Evolutionary conservation across 2,797 vertebrate species (phyloP).

Genomic region (Serranus cabrilla): DNA sequence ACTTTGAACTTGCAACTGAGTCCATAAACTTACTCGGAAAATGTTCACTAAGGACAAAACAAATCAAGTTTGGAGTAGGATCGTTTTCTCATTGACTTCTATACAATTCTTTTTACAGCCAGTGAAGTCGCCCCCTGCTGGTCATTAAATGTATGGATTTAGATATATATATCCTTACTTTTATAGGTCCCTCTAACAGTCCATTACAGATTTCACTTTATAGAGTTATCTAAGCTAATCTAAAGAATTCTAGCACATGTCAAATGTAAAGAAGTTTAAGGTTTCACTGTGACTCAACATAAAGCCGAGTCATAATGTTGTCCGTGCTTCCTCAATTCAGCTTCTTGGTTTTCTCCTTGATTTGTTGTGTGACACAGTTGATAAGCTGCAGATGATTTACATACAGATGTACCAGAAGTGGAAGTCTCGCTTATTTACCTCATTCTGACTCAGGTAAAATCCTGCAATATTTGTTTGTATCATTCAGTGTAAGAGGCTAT

Average conservation of each 20-base stretch:
- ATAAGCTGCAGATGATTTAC: conserved; percentile 19
- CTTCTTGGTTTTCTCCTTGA: conserved; percentile 5
- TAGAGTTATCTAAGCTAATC: too few species aligned
- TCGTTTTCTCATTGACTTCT: too few species aligned
- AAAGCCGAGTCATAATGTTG: conserved; percentile 20
- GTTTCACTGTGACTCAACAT: conserved; percentile 32
- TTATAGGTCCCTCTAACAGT: neutral
- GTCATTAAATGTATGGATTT: too few species aligned
- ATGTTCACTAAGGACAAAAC: too few species aligned
- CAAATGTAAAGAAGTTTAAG: neutral
- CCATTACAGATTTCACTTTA: neutral
- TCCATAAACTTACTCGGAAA: too few species aligned
- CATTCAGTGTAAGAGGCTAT: neutral
- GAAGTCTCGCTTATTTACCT: conserved; percentile 14
- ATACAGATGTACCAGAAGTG: conserved; percentile 24
- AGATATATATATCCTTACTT: neutral
- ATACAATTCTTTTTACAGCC: too few species aligned
- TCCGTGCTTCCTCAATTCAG: conserved; percentile 29
- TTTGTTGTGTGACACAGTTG: conserved; percentile 9
- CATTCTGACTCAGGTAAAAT: neutral
- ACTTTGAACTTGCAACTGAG: too few species aligned
- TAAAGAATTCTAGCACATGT: neutral
- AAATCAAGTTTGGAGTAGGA: too few species aligned
- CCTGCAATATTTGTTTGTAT: neutral
- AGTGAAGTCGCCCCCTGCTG: too few species aligned